These are phyloP conservation scores for Ecliptopera silaceata DNA, from an alignment of 2,888 invertebrate genomes.

Conservation along the genomic window DNA sequence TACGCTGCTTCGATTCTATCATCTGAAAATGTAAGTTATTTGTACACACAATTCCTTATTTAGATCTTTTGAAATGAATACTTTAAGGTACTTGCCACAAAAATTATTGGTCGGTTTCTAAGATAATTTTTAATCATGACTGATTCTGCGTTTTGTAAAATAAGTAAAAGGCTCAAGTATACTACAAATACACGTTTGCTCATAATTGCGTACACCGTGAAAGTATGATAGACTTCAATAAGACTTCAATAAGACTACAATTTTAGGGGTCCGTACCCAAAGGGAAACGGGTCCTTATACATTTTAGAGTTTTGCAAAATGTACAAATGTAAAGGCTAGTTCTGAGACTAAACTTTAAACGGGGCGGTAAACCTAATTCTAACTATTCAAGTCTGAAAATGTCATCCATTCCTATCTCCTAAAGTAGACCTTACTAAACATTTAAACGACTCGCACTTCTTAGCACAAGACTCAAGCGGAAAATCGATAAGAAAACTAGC, in stretches of 20 bases:
- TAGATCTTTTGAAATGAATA: too few relatives aligned
- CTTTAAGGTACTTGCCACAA: neutral
- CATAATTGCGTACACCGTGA: neutral
- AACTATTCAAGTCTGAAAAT: too few relatives aligned
- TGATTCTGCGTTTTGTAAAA: neutral
- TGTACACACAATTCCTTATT: neutral
- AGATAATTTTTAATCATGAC: neutral
- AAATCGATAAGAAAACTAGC: neutral
- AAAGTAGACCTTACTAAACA: neutral
- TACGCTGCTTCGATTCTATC: neutral
- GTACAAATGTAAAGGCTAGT: too few relatives aligned
- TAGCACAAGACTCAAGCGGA: neutral
- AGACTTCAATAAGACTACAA: neutral
- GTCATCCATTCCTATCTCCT: neutral
- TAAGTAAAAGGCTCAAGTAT: neutral
- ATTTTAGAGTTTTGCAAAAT: too few relatives aligned
- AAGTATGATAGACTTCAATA: neutral
- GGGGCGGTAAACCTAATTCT: too few relatives aligned
- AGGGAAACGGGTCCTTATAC: too few relatives aligned
- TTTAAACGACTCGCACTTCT: neutral
- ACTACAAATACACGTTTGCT: neutral
- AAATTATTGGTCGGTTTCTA: neutral
- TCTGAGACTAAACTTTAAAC: too few relatives aligned
- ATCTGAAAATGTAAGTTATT: neutral
- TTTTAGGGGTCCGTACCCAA: too few relatives aligned